Conservation (phyloP, 2,113 vertebrate genomes). For the Parus major region DNA sequence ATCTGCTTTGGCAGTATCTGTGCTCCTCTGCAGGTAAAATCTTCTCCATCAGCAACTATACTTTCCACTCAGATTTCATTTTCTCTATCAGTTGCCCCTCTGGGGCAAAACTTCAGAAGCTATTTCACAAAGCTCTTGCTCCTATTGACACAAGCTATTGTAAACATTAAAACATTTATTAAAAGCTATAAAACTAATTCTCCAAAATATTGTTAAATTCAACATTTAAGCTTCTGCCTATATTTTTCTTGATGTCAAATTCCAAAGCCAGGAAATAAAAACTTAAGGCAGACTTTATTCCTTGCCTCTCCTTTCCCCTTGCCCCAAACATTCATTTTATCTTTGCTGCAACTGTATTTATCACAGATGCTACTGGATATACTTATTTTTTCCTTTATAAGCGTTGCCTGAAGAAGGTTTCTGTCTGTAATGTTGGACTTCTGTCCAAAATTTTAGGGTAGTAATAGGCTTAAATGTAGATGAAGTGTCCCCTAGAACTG, state of each 20-base stretch:
- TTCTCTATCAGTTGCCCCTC: not conserved
- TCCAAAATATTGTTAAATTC: not conserved
- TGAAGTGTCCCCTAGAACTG: not conserved
- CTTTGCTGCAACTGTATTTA: not conserved
- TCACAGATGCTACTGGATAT: not conserved
- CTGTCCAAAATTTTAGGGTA: not conserved
- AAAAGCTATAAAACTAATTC: not conserved
- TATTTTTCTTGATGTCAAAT: not conserved
- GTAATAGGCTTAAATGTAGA: not conserved
- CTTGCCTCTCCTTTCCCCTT: not conserved
- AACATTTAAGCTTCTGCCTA: not conserved
- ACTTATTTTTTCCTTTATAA: not conserved
- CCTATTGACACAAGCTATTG: not conserved
- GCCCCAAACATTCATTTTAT: not conserved
- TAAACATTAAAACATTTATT: not conserved
- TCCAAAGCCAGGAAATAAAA: not conserved
- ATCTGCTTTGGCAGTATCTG: constrained; percentile 15
- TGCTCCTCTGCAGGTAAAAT: constrained; percentile 26
- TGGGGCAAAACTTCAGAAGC: constrained; percentile 27
- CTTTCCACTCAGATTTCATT: not conserved
- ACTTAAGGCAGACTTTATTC: not conserved
- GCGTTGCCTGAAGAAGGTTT: not conserved
- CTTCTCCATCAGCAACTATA: constrained; percentile 20
- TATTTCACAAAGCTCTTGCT: not conserved
- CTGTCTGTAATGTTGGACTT: not conserved